Evolutionary conservation across 2,797 vertebrate genomes (phyloP), one percentile per base, ranked within the genome.

Genomic region (Falco naumanni): DNA sequence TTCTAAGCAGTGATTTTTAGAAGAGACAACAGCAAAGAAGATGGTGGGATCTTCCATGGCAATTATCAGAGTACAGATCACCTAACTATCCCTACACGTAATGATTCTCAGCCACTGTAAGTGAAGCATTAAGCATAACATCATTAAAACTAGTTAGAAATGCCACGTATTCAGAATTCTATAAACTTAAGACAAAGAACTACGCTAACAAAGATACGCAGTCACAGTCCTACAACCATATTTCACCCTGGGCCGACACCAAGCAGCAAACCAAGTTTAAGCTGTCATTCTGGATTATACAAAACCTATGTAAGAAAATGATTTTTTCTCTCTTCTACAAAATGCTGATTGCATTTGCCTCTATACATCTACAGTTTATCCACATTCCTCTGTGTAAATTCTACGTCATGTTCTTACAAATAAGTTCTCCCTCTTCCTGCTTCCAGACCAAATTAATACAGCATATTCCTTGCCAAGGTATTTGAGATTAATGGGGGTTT

Each of bases 61-160:
- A 17, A 21, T 13, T 16, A 6, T 1, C 60, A 18, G 48, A 1
- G 19, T 3, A 13, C 41, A 28, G 18, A 14, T 39, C 51, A 51
- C 16, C 18, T 7, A 14, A 1, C 6, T 10, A 5, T n/a, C 34
- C 45, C 24, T 18, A 1, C 75, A 9, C 9, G 1, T 1, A 3
- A 29, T 5, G 16, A 28, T 16, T 31, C 48, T 29, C 26, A 11
- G 53, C 4, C 33, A 24, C 2, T 11, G 43, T 5, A 17, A 60
- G 63, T 2, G 10, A 89, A 65, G 33, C 74, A 15, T 28, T 41
- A 47, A 64, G 9, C 6, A 5, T 0, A 16, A 28, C 4, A 4
- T 14, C 61, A 45, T 53, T 28, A 9, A 63, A 85, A 8, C 4
- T 63, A 48, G 33, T 1, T 5, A 56, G 66, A 71, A 94, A 50